Conservation (phyloP, 2,113 vertebrate species). For the Tinamus guttatus region DNA sequence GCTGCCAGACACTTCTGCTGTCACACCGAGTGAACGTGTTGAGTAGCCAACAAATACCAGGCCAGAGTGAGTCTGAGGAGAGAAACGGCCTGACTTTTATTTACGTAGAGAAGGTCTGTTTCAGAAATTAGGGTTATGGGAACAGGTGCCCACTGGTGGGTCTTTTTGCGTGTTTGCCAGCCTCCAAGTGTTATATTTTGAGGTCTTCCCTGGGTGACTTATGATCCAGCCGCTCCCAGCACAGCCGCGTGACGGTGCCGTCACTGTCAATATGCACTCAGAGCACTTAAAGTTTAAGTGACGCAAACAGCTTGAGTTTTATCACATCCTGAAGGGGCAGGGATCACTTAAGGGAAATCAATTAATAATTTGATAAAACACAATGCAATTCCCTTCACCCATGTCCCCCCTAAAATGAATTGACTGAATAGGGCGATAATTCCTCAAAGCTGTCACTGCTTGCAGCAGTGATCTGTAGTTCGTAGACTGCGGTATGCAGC, state of each 20-base stretch:
- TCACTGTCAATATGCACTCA: background rate
- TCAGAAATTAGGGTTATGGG: background rate
- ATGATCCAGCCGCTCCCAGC: background rate
- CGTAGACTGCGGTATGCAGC: background rate
- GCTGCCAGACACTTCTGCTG: background rate
- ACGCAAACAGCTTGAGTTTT: background rate
- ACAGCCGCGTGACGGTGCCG: fast-evolving
- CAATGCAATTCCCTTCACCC: background rate
- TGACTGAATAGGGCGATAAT: background rate
- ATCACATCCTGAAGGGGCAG: background rate
- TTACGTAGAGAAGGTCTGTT: background rate
- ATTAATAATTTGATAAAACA: slow-evolving; percentile 30
- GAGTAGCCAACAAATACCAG: background rate
- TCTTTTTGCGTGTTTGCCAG: background rate
- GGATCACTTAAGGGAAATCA: slow-evolving; percentile 30
- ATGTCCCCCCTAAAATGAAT: background rate
- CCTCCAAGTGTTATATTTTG: background rate
- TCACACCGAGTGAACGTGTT: fast-evolving
- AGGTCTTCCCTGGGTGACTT: background rate
- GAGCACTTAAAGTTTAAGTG: background rate
- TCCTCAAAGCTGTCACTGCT: slow-evolving; percentile 49
- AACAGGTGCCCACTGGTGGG: background rate
- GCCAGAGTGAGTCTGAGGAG: background rate
- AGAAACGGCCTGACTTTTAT: background rate
- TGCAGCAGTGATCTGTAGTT: background rate